Evolutionary conservation across 1,140 invertebrate genomes (phyloP).

Genomic region (Bradysia coprophila): DNA sequence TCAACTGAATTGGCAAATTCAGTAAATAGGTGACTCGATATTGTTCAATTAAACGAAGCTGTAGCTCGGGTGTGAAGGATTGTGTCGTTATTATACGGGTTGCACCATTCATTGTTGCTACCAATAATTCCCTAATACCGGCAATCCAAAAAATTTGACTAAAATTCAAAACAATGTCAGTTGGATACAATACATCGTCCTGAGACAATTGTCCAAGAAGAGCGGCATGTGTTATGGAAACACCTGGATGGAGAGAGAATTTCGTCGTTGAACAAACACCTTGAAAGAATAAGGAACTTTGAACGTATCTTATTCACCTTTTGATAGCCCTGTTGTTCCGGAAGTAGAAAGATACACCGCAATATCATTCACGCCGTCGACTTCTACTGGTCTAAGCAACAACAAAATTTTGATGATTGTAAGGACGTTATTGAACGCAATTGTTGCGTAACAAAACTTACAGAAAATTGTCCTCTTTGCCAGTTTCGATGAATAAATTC

Average conservation of each 20-base stretch:
- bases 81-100: neutral
- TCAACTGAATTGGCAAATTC: neutral
- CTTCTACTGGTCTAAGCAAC: slow-evolving; percentile 8
- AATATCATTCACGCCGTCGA: slow-evolving; percentile 15
- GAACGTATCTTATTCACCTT: slow-evolving; percentile 46
- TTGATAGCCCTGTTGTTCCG: slow-evolving; percentile 59
- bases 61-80: neutral
- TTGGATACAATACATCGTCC: neutral
- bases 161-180: neutral
- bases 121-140: neutral
- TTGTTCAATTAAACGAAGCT: neutral
- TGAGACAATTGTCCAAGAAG: neutral
- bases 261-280: slow-evolving; percentile 15
- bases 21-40: neutral
- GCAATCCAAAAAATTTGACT: neutral
- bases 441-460: slow-evolving; percentile 6
- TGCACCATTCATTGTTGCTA: neutral
- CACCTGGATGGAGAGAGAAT: neutral
- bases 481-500: slow-evolving; percentile 16
- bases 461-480: slow-evolving; percentile 14
- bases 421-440: neutral
- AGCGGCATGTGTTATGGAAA: neutral
- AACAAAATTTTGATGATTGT: slow-evolving; percentile 1
- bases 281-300: slow-evolving; percentile 17
- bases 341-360: slow-evolving; percentile 32